phyloP scores from a whole-genome alignment of 2,113 vertebrate species.

The Macaca mulatta region DNA sequence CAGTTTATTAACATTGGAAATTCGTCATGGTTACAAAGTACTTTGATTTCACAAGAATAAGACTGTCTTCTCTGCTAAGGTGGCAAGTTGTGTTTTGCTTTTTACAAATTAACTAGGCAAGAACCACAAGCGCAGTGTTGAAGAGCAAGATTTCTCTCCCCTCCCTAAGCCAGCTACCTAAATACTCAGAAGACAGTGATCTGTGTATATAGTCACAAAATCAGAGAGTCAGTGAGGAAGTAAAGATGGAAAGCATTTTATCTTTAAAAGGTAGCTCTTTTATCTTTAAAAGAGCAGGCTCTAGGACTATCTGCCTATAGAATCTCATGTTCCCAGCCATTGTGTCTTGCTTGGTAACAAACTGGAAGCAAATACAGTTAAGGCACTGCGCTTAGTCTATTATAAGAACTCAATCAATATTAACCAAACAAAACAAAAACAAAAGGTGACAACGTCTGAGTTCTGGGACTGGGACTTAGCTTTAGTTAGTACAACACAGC shows the following conservation, averaged over 20 bases:
- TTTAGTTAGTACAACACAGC: neutral
- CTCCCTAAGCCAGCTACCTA: neutral
- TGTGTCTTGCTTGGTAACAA: neutral
- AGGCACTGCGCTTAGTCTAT: neutral
- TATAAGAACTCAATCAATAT: neutral
- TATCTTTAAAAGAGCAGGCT: neutral
- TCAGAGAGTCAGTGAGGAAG: neutral
- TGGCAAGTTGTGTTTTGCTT: conserved; percentile 29
- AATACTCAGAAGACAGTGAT: neutral
- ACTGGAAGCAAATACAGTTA: neutral
- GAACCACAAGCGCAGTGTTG: neutral
- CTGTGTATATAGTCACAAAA: neutral
- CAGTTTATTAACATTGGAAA: conserved; percentile 54
- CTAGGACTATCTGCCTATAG: neutral
- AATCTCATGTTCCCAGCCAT: neutral
- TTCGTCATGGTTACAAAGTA: conserved; percentile 57
- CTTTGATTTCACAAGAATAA: conserved; percentile 73
- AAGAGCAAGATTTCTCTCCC: conserved; percentile 19
- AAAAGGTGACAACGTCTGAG: neutral
- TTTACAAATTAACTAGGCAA: conserved; percentile 29
- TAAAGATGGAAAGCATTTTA: neutral
- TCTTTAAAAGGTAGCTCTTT: neutral
- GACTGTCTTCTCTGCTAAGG: conserved; percentile 28
- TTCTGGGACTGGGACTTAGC: neutral
- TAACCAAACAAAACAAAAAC: neutral